These are phyloP conservation scores for Pandemis heparana DNA, from an alignment of 2,888 invertebrate species.

Conservation along the genomic window DNA sequence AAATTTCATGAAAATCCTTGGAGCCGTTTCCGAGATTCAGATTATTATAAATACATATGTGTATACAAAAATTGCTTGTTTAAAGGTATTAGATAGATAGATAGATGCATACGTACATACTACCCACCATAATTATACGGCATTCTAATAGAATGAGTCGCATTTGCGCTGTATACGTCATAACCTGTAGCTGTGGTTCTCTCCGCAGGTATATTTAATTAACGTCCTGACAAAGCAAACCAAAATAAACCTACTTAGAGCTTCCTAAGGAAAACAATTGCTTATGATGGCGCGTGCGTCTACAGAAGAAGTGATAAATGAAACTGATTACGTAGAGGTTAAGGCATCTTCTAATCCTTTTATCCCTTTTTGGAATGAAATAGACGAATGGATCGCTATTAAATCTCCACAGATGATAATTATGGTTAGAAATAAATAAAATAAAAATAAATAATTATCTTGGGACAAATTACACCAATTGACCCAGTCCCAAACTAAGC, in stretches of 20 bases:
- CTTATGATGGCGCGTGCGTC: neutral
- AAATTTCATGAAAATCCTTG: too few relatives aligned
- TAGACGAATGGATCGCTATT: neutral
- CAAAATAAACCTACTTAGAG: neutral
- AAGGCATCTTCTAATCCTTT: constrained; percentile 2
- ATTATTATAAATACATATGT: too few relatives aligned
- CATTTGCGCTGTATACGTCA: too few relatives aligned
- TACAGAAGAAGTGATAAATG: constrained; percentile 2
- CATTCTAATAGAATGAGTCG: too few relatives aligned
- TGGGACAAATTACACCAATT: too few relatives aligned
- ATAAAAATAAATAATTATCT: too few relatives aligned
- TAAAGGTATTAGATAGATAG: neutral
- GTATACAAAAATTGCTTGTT: too few relatives aligned
- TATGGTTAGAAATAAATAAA: neutral
- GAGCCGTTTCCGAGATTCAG: too few relatives aligned
- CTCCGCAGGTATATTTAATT: neutral
- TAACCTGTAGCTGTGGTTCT: neutral
- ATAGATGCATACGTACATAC: neutral
- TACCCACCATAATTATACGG: too few relatives aligned
- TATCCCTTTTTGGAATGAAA: constrained; percentile 2
- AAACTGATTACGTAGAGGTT: constrained; percentile 6
- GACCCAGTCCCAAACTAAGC: too few relatives aligned
- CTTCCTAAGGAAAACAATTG: constrained; percentile 1
- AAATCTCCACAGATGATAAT: neutral
- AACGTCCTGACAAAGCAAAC: neutral